These are phyloP conservation scores for Collichthys lucidus DNA, from an alignment of 2,113 vertebrate species.

Conservation along the genomic window DNA sequence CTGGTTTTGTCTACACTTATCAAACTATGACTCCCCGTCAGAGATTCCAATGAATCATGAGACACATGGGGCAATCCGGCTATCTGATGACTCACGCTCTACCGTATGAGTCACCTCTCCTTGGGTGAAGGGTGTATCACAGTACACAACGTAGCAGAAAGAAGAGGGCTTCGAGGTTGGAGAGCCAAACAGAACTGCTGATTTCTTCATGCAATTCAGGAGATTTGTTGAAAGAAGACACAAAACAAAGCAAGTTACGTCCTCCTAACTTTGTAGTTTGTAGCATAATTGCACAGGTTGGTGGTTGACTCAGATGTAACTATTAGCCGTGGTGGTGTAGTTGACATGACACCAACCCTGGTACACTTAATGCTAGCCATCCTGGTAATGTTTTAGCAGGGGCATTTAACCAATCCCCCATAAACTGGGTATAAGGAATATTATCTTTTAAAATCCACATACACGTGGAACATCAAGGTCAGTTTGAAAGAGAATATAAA, in stretches of 20 bases:
- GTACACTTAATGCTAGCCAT: no score
- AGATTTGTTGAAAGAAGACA: background rate
- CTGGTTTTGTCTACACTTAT: background rate
- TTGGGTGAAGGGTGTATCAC: background rate
- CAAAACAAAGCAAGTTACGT: background rate
- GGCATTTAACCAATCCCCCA: background rate
- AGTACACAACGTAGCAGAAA: background rate
- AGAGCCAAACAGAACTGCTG: background rate
- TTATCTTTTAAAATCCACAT: background rate
- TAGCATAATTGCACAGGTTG: no score
- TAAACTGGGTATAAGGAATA: background rate
- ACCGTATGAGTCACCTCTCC: constrained; percentile 4
- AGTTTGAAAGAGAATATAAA: background rate
- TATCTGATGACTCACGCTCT: background rate
- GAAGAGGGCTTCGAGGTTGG: background rate
- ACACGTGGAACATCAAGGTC: background rate
- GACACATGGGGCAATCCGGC: background rate
- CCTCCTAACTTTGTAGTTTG: background rate
- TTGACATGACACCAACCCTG: no score
- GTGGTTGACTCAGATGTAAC: no score
- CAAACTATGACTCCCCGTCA: background rate
- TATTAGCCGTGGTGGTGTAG: no score
- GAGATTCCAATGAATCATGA: background rate
- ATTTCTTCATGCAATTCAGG: background rate
- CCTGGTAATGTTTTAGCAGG: no score